Percentiles rank a stretch among this genome's conserved stretches.
These are phyloP conservation scores for Sphecodes monilicornis DNA, from an alignment of 2,888 invertebrate genomes.

Conservation along the genomic window DNA sequence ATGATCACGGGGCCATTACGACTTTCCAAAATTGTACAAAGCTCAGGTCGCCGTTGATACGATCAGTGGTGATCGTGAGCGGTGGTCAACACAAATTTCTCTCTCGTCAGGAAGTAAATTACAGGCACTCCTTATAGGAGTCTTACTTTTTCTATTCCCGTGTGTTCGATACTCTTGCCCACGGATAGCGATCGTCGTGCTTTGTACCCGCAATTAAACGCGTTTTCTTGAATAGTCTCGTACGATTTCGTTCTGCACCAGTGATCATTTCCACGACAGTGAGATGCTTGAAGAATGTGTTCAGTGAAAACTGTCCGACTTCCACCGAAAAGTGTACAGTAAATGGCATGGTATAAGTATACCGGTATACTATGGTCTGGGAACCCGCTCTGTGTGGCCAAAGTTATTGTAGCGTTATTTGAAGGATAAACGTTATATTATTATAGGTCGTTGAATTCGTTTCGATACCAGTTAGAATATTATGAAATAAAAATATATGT, in stretches of 20 bases:
- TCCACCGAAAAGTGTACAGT: not conserved
- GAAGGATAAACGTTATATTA: no score
- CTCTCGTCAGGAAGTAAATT: constrained; percentile 54
- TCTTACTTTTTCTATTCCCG: not conserved
- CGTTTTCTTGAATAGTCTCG: constrained; percentile 15
- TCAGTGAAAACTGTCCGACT: not conserved
- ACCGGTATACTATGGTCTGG: not conserved
- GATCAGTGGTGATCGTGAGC: constrained; percentile 34
- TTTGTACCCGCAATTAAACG: constrained; percentile 23
- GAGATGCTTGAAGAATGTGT: not conserved
- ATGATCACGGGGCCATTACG: constrained; percentile 5
- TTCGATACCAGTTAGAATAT: no score
- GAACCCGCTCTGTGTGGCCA: no score
- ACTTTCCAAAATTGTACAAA: constrained; percentile 54
- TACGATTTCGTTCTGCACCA: constrained; percentile 21
- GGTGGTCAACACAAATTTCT: constrained; percentile 59
- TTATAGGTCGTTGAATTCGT: no score
- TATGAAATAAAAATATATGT: no score
- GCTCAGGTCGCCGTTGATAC: constrained; percentile 40
- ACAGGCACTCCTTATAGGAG: constrained; percentile 28
- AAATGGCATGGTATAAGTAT: not conserved
- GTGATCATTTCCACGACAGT: constrained; percentile 11
- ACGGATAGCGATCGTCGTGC: not conserved
- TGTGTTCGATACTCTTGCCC: not conserved
- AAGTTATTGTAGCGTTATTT: no score